Evolutionary conservation across 2,113 vertebrate genomes (phyloP).

Genomic region (Sapajus apella): DNA sequence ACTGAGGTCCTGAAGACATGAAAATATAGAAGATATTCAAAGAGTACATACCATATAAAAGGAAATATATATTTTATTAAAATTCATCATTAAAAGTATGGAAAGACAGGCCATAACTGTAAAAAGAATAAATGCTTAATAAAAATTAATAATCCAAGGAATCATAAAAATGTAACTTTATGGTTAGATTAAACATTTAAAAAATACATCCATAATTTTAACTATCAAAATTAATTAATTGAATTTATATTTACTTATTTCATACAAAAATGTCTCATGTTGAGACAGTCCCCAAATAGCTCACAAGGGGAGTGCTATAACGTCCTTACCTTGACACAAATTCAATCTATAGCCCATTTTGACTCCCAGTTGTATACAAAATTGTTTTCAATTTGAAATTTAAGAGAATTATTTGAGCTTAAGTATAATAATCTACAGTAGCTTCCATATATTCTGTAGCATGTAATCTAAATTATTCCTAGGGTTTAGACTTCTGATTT

Average conservation of each 20-base stretch:
- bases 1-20: neutral
- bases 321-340: neutral
- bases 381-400: neutral
- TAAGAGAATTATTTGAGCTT: neutral
- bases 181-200: neutral
- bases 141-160: neutral
- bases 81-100: neutral
- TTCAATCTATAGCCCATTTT: neutral
- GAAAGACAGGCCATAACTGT: neutral
- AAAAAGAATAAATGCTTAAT: neutral
- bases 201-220: neutral
- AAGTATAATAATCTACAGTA: neutral
- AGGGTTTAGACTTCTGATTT: neutral
- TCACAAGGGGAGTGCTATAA: neutral
- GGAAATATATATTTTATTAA: neutral
- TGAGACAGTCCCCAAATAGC: neutral
- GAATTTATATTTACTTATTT: neutral
- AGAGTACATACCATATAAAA: neutral
- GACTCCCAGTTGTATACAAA: neutral
- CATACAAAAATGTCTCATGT: neutral
- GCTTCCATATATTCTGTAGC: neutral
- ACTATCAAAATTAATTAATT: neutral
- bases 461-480: neutral
- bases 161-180: neutral
- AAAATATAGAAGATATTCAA: neutral